These are phyloP conservation scores for Macrosteles quadrilineatus DNA, from an alignment of 1,140 invertebrate genomes.

Conservation along the genomic window DNA sequence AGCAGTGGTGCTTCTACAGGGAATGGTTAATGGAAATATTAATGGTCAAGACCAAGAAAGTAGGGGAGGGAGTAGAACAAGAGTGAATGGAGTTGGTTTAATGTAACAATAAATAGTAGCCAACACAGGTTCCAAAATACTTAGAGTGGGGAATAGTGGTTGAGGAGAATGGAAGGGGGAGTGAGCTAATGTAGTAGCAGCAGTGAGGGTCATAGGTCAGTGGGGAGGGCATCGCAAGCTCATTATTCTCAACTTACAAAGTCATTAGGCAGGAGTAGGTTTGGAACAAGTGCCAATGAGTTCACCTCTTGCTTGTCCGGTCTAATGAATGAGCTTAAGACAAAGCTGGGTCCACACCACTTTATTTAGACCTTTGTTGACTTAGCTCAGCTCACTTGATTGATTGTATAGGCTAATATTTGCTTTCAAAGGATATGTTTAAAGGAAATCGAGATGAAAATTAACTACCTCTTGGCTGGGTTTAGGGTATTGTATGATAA, in stretches of 20 bases:
- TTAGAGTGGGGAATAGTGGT: slow-evolving; percentile 3
- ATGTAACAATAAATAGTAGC: slow-evolving; percentile 23
- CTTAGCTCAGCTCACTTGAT: slow-evolving; percentile 13
- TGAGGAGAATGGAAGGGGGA: slow-evolving; percentile 11
- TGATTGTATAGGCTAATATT: slow-evolving; percentile 17
- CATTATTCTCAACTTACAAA: slow-evolving; percentile 40
- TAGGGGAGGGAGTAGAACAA: slow-evolving; percentile 15
- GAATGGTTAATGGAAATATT: neutral
- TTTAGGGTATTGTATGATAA: no score
- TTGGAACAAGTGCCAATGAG: slow-evolving; percentile 37
- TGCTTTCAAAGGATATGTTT: neutral
- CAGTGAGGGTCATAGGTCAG: slow-evolving; percentile 30
- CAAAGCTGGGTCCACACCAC: slow-evolving; percentile 16
- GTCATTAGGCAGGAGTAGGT: slow-evolving; percentile 35
- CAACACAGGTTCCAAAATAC: slow-evolving; percentile 19
- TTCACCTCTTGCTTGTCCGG: neutral
- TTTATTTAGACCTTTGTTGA: slow-evolving; percentile 25
- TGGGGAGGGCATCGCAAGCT: slow-evolving; percentile 34
- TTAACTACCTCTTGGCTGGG: no score
- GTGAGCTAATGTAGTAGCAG: slow-evolving; percentile 29
- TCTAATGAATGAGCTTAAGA: slow-evolving; percentile 20
- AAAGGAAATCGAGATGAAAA: no score
- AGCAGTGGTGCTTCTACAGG: no score
- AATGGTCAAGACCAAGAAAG: slow-evolving; percentile 17
- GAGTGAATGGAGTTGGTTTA: slow-evolving; percentile 9